A percentile compares a stretch with the other conserved stretches of the same genome.
phyloP scores from a whole-genome alignment of 1,140 invertebrate species.

The Acromyrmex echinatior region DNA sequence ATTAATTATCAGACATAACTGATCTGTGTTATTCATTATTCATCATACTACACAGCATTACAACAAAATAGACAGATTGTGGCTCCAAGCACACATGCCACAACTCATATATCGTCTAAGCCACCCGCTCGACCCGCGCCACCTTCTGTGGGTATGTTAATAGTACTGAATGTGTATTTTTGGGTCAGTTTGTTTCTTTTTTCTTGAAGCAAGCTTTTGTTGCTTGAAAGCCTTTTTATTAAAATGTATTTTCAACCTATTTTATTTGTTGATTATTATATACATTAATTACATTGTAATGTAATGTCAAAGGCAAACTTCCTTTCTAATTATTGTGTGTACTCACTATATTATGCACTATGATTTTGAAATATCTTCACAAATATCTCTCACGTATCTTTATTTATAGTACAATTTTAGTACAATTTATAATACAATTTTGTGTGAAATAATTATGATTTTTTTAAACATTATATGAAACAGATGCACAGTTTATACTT shows the following conservation, averaged over 20 bases:
- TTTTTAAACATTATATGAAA: not conserved
- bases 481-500: not conserved
- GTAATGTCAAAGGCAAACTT: not conserved
- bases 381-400: not conserved
- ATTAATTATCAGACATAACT: slow-evolving; percentile 46
- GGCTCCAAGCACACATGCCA: slow-evolving; percentile 83
- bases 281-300: not conserved
- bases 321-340: not conserved
- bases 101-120: slow-evolving; percentile 84
- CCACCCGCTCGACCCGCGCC: slow-evolving; percentile 86
- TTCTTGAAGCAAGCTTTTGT: slow-evolving; percentile 9
- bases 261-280: slow-evolving; percentile 11
- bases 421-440: not conserved
- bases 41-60: slow-evolving; percentile 83
- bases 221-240: slow-evolving; percentile 43
- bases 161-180: slow-evolving; percentile 67
- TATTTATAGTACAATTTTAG: not conserved
- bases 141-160: slow-evolving; percentile 85
- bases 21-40: slow-evolving; percentile 75
- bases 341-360: not conserved
- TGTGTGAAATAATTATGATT: not conserved
- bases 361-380: slow-evolving; percentile 9
- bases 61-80: slow-evolving; percentile 85
- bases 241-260: not conserved
- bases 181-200: slow-evolving; percentile 46